phyloP scores from a whole-genome alignment of 1,140 invertebrate genomes.

The Nixonia krombeini region DNA sequence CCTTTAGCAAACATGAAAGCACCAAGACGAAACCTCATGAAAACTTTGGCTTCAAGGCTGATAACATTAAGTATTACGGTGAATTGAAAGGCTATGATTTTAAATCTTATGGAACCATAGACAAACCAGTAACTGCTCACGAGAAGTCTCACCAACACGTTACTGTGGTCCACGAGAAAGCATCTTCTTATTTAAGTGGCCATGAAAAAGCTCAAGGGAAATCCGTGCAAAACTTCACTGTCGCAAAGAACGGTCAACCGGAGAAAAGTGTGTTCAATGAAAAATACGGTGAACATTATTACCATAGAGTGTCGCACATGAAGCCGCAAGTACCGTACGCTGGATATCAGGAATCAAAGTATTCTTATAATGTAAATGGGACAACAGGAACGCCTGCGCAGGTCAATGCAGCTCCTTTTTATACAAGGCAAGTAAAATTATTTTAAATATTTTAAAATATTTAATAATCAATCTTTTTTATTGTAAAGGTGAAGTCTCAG shows the following conservation, averaged over 20 bases:
- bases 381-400: slow-evolving; percentile 67
- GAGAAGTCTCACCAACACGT: slow-evolving; percentile 59
- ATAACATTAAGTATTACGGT: slow-evolving; percentile 67
- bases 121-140: slow-evolving; percentile 55
- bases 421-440: slow-evolving; percentile 70
- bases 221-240: slow-evolving; percentile 42
- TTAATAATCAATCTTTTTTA: too few relatives aligned
- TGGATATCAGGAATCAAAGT: slow-evolving; percentile 67
- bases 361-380: slow-evolving; percentile 68
- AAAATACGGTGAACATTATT: slow-evolving; percentile 61
- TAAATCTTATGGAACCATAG: slow-evolving; percentile 64
- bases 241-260: slow-evolving; percentile 41
- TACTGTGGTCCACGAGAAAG: slow-evolving; percentile 48
- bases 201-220: slow-evolving; percentile 60
- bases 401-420: slow-evolving; percentile 69
- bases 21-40: slow-evolving; percentile 42
- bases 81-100: slow-evolving; percentile 65
- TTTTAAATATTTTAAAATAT: too few relatives aligned
- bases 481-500: too few relatives aligned
- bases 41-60: slow-evolving; percentile 57
- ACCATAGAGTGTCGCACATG: slow-evolving; percentile 54
- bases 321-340: slow-evolving; percentile 58
- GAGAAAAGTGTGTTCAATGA: slow-evolving; percentile 59
- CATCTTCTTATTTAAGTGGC: slow-evolving; percentile 34
- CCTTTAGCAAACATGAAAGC: slow-evolving; percentile 37